Percentiles rank a stretch among this genome's conserved stretches.
phyloP scores from a whole-genome alignment of 2,888 invertebrate species.

The Microplitis manilae region DNA sequence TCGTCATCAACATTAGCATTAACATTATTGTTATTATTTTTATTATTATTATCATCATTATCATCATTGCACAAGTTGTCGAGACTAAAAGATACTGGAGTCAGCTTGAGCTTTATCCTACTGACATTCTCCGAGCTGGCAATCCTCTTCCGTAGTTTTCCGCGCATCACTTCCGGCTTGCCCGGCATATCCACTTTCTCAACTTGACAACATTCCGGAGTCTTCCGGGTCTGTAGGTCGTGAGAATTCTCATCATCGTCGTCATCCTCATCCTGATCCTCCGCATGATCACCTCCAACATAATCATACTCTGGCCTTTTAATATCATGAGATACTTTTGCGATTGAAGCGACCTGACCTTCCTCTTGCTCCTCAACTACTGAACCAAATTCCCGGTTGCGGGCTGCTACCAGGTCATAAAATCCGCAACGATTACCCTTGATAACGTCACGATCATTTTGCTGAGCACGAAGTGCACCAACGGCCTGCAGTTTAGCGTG shows the following conservation, averaged over 20 bases:
- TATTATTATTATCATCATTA: constrained; percentile 48
- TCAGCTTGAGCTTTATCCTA: constrained; percentile 49
- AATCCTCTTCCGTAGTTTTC: constrained; percentile 53
- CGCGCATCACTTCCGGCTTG: constrained; percentile 38
- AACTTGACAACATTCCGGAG: constrained; percentile 25
- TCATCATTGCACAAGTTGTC: constrained; percentile 59
- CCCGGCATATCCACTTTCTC: constrained; percentile 43
- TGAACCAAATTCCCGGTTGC: constrained; percentile 54
- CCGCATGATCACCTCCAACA: not conserved
- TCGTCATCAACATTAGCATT: constrained; percentile 40
- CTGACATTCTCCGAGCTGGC: constrained; percentile 58
- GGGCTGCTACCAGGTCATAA: constrained; percentile 63
- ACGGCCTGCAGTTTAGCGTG: constrained; percentile 65
- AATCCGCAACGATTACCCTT: constrained; percentile 55
- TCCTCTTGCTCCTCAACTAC: constrained; percentile 60
- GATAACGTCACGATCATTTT: constrained; percentile 36
- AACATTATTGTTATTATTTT: constrained; percentile 38
- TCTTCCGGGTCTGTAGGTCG: constrained; percentile 27
- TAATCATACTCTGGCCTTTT: not conserved
- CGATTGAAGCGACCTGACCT: constrained; percentile 58
- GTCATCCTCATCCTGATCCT: constrained; percentile 30
- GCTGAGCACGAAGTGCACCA: constrained; percentile 54
- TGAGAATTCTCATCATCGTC: constrained; percentile 42
- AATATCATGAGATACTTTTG: constrained; percentile 48
- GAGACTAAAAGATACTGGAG: constrained; percentile 61